Evolutionary conservation across 2,888 invertebrate species (phyloP), one percentile per base, ranked within the genome.

Genomic region (Peribatodes rhomboidaria): DNA sequence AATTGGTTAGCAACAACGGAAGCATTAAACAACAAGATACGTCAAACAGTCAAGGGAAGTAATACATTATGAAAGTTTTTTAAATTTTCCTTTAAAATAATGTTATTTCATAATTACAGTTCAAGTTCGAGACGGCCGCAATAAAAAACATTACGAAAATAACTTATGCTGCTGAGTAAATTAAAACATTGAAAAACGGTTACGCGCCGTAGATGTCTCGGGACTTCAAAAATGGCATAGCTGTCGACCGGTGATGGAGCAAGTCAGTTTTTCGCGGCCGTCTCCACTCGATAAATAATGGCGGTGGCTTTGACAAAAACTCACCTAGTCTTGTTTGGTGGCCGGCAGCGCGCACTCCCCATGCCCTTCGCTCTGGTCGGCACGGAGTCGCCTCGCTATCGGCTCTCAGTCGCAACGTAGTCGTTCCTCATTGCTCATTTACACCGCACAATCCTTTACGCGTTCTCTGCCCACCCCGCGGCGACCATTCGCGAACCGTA

Each of bases 271-370:
- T 93, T 93, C 93, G 92, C 92, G 86, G 89, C 89, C 84, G 92
- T 93, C 93, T 92, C 92, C 90, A 86, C 90, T 87, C 89, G 90
- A 93, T 93, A 93, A 92, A 93, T 92, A 93, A 93, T 92, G 90
- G 87, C 89, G 89, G 85, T 86, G 88, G 86, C 91, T 92, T 91
- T 93, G 93, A 91, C 90, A 93, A 93, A 93, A 93, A 93, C 93
- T 93, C 74, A 93, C 93, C 93, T 92, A 93, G 90, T 89, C 92
- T 82, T 90, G 92, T 90, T 89, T 82, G 86, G 91, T 89, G 89
- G 90, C 85, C 89, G 89, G 85, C 88, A 81, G 89, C 89, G 86
- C 90, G 86, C 87, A 81, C 87, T 81, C 86, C 85, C 16, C 16
- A 16, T 42, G 44, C 20, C 55, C 55, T 33, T 42, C 44, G 44